These are phyloP conservation scores for Pempheris klunzingeri DNA, from an alignment of 2,797 vertebrate species.

Conservation along the genomic window DNA sequence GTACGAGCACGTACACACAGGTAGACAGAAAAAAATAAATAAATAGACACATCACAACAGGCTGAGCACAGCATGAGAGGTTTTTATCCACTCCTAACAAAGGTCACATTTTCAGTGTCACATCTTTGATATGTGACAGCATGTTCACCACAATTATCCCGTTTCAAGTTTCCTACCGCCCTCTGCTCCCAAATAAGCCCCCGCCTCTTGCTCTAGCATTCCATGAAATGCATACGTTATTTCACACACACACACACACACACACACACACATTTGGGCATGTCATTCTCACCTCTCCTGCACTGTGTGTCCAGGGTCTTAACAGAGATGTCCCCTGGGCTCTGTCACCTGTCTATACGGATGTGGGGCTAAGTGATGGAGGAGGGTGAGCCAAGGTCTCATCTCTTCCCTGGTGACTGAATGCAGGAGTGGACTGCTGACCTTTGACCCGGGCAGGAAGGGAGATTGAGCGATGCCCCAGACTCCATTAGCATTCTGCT, in stretches of 20 bases:
- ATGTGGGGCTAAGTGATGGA: conserved; percentile 73
- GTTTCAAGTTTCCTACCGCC: conserved; percentile 40
- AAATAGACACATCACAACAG: conserved; percentile 34
- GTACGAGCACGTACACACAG: conserved; percentile 15
- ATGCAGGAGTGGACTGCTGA: conserved; percentile 69
- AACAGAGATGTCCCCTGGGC: conserved; percentile 68
- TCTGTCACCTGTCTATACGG: conserved; percentile 73
- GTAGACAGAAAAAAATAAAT: not conserved
- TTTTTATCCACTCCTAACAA: conserved; percentile 61
- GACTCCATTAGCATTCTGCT: conserved; percentile 71
- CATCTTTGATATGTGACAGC: conserved; percentile 70
- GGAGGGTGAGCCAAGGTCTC: conserved; percentile 74
- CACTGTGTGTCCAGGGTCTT: conserved; percentile 50
- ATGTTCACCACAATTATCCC: conserved; percentile 68
- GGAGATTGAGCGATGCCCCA: conserved; percentile 66
- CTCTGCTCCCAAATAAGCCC: conserved; percentile 40
- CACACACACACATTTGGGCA: not conserved
- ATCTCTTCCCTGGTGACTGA: conserved; percentile 66
- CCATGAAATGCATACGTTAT: conserved; percentile 34
- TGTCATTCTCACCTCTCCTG: conserved; percentile 5
- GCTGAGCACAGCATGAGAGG: conserved; percentile 45
- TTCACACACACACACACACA: conserved; percentile 10
- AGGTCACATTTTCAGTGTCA: conserved; percentile 64
- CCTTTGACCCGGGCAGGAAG: conserved; percentile 72
- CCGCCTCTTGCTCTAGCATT: conserved; percentile 23